Base-by-base conservation (phyloP, 2,113 vertebrate species). In the Lophura nycthemera region DNA sequence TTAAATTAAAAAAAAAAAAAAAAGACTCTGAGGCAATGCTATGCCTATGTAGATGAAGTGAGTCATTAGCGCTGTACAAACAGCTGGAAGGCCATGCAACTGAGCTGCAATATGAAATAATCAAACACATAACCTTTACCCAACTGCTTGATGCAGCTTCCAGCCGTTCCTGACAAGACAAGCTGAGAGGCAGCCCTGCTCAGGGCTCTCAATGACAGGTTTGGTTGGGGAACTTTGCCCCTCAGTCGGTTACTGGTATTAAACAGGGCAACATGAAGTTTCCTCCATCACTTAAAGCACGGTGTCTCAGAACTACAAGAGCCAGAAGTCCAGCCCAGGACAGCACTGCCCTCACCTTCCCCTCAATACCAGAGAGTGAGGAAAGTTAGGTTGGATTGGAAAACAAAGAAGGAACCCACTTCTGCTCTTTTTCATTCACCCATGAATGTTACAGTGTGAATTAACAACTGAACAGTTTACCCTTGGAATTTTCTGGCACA, bases 191-290 rank as follows among this genome's bases (percentile, higher is more conserved):
- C 10, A 81, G 30, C 40, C 14, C 66, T 63, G 34, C 36, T 42
- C 19, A 30, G 42, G n/a, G 2, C 13, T 9, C 32, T 3, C 56
- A 19, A 5, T 16, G 50, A 34, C 22, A 8, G 19, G 8, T 11
- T 47, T 0, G 0, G 15, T 16, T 67, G 14, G 4, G 16, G n/a
- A 34, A 45, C 61, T 34, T 1, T 17, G 3, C 34, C 24, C 72
- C 66, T 59, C 42, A 50, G 73, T 38, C 52, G 43, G 17, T 17
- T 10, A 59, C 27, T 63, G 60, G 24, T 11, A 87, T 57, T 38
- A 71, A 83, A 73, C 29, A 78, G 13, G 18, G 24, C n/a, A 65
- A 18, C 16, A 8, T 38, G 59, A 7, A 60, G 72, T 38, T 64
- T 67, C n/a, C 42, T 48, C 42, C 71, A 66, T 84, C 18, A 0